These are phyloP conservation scores for Neopipo cinnamomea DNA, from an alignment of 2,113 vertebrate species.

Conservation along the genomic window DNA sequence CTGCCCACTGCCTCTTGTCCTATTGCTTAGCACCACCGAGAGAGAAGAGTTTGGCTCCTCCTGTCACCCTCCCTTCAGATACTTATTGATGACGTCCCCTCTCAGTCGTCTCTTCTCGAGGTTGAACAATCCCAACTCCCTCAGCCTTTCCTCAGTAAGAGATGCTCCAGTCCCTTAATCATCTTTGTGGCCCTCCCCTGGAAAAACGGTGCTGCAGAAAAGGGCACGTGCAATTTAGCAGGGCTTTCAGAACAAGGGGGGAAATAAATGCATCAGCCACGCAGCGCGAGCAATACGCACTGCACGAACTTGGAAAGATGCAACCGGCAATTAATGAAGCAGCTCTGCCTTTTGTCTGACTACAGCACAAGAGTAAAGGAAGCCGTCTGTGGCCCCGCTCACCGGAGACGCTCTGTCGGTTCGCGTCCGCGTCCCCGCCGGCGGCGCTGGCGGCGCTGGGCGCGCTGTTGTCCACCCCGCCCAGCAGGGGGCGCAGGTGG, in stretches of 20 bases:
- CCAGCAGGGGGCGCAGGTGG: slow-evolving; percentile 96
- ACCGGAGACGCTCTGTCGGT: slow-evolving; percentile 93
- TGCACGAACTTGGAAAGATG: accelerated
- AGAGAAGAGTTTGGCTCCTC: neutral
- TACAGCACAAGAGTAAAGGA: neutral
- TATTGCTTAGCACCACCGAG: accelerated
- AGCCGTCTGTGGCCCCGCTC: neutral
- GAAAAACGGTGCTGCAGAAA: neutral
- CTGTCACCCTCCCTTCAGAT: neutral
- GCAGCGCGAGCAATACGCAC: accelerated
- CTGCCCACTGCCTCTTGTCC: neutral
- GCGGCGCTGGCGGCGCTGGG: slow-evolving; percentile 86
- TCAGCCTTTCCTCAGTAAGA: neutral
- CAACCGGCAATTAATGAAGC: neutral
- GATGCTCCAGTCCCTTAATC: neutral
- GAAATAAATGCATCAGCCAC: accelerated
- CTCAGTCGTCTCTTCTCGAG: neutral
- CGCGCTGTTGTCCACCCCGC: slow-evolving; percentile 92
- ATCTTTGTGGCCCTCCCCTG: neutral
- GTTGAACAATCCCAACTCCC: neutral
- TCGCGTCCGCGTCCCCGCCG: slow-evolving; percentile 91
- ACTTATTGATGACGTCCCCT: no score
- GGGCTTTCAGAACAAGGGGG: neutral
- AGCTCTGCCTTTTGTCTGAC: neutral
- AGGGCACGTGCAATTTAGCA: neutral